phyloP scores from a whole-genome alignment of 2,797 vertebrate genomes.

The Neoniphon sammara region DNA sequence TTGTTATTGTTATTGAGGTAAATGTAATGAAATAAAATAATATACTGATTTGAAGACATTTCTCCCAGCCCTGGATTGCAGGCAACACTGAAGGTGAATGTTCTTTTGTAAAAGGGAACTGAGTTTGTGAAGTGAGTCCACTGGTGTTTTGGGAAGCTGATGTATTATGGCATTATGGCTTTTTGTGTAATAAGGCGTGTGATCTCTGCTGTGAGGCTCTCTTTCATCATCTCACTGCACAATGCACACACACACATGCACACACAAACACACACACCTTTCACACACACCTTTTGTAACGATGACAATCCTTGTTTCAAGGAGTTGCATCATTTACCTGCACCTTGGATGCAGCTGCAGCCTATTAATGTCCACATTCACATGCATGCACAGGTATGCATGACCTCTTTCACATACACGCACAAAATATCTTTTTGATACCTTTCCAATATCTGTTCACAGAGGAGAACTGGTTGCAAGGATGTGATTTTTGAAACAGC shows the following conservation, averaged over 20 bases:
- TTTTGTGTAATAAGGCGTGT: conserved; percentile 31
- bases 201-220: background rate
- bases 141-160: background rate
- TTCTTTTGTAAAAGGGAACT: background rate
- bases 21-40: no score
- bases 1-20: no score
- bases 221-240: conserved; percentile 18
- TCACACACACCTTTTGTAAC: conserved; percentile 28
- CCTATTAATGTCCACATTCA: background rate
- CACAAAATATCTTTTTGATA: conserved; percentile 2
- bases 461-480: no score
- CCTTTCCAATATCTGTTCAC: background rate
- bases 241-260: background rate
- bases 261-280: conserved; percentile 7
- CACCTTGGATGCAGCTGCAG: conserved; percentile 2
- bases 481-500: conserved; percentile 18
- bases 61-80: no score
- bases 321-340: conserved; percentile 64
- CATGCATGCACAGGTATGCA: background rate
- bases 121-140: conserved; percentile 7
- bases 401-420: no score
- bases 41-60: no score
- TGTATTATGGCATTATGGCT: background rate
- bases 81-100: background rate
- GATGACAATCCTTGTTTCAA: conserved; percentile 51